phyloP scores from a whole-genome alignment of 2,888 invertebrate species.

The Drosophila anceps region DNA sequence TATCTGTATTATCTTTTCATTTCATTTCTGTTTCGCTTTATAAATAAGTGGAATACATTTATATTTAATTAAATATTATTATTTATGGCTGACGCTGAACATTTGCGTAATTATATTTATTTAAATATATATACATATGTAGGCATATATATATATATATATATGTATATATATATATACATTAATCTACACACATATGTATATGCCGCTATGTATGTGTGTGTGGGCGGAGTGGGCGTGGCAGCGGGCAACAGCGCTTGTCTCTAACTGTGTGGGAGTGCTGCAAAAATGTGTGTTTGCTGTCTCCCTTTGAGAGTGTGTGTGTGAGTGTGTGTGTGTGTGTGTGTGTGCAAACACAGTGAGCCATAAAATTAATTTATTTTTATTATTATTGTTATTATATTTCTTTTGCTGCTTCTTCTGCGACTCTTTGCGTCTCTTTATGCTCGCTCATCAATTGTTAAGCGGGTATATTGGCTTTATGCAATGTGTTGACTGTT shows the following conservation, averaged over 20 bases:
- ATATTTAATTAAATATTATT: conserved; percentile 80
- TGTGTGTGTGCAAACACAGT: conserved; percentile 42
- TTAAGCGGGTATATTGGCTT: not conserved
- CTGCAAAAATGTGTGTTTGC: conserved; percentile 19
- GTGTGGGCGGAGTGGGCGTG: not conserved
- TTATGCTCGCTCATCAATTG: not conserved
- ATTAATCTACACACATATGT: not conserved
- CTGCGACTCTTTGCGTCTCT: conserved; percentile 39
- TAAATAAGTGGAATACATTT: conserved; percentile 64
- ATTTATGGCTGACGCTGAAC: conserved; percentile 63
- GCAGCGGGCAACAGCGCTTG: conserved; percentile 2
- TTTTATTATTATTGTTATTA: conserved; percentile 82
- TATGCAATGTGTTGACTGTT: not conserved
- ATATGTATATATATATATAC: not conserved
- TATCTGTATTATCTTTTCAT: conserved; percentile 37
- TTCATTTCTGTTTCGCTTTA: conserved; percentile 53
- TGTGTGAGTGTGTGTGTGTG: conserved; percentile 8
- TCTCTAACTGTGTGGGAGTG: conserved; percentile 22
- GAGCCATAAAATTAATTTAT: conserved; percentile 82
- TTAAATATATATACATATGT: conserved; percentile 49
- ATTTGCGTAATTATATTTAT: conserved; percentile 74
- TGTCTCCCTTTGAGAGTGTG: conserved; percentile 14
- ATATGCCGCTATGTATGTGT: not conserved
- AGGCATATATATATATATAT: not conserved
- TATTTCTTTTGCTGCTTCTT: conserved; percentile 54